These are phyloP conservation scores for Adela reaumurella DNA, from an alignment of 2,888 invertebrate species.

Conservation along the genomic window DNA sequence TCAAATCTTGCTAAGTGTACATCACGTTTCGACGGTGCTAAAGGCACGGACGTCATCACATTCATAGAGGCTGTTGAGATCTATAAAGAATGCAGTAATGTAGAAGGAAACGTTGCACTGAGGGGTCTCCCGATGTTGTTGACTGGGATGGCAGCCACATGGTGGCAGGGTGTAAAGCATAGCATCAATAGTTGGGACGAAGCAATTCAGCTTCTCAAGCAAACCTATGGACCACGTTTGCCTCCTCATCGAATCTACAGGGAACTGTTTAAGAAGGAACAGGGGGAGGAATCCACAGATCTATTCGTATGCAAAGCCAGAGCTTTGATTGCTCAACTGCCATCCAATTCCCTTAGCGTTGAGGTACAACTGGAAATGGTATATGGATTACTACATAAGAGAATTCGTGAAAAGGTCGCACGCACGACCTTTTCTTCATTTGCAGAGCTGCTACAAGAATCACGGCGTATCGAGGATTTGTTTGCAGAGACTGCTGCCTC, in stretches of 20 bases:
- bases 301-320: background rate
- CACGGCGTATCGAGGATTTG: background rate
- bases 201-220: background rate
- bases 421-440: slow-evolving; percentile 1
- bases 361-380: slow-evolving; percentile 10
- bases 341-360: background rate
- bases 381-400: slow-evolving; percentile 11
- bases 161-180: slow-evolving; percentile 11
- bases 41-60: slow-evolving; percentile 4
- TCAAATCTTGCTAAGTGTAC: slow-evolving; percentile 9
- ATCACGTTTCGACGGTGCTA: slow-evolving; percentile 10
- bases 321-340: slow-evolving; percentile 7
- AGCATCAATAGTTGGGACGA: background rate
- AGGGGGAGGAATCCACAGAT: background rate
- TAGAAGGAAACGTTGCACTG: slow-evolving; percentile 10
- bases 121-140: slow-evolving; percentile 12
- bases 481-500: background rate
- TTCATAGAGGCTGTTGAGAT: slow-evolving; percentile 11
- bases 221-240: background rate
- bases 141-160: slow-evolving; percentile 12
- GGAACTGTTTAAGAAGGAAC: background rate
- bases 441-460: background rate
- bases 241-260: background rate
- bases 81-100: slow-evolving; percentile 9
- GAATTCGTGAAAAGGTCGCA: slow-evolving; percentile 9